Evolutionary conservation across 2,888 invertebrate genomes (phyloP), one percentile per base, ranked within the genome.

Genomic region (Beris chalybata): DNA sequence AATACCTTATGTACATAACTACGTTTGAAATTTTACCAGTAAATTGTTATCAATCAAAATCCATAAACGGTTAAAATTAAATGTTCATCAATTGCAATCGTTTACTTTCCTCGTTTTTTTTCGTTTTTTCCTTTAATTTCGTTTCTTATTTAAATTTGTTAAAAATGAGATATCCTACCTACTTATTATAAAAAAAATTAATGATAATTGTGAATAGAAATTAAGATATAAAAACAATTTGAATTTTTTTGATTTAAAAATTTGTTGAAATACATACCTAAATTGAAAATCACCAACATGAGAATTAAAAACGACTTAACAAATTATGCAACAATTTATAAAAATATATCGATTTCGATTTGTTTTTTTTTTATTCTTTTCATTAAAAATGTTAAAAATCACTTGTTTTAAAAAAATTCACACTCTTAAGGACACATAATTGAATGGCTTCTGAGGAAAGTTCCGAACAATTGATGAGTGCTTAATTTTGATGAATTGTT

Each of bases 121-220:
- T n/a, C n/a, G n/a, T n/a, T n/a, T 48, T 47, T 59, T 59, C 5
- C 31, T 29, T 45, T 12, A 52, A 11, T 9, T 53, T 64, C 9
- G 12, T 22, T 29, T 22, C 22, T 22, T 22, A 22, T 22, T 15
- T 32, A 12, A 64, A 53, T 30, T 64, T 53, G 31, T n/a, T 43
- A 30, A 53, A 13, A 38, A 29, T 53, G 43, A 64, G 54, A 55
- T 54, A 45, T 45, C 55, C 64, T 64, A 64, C 54, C 64, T 64
- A 64, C 30, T 31, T 64, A 64, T 5, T 29, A 52, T 52, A 22
- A 22, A 22, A 22, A 52, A 29, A 52, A 31, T 31, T 30, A 30
- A 53, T 30, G 5, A 30, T 31, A 53, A 53, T n/a, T 29, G n/a
- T 53, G n/a, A 53, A 53, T 52, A 1, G 4, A 30, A 53, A 4